Evolutionary conservation across 2,113 vertebrate species (phyloP), one percentile per base, ranked within the genome.

Genomic region (Poeciliopsis turrubarensis): DNA sequence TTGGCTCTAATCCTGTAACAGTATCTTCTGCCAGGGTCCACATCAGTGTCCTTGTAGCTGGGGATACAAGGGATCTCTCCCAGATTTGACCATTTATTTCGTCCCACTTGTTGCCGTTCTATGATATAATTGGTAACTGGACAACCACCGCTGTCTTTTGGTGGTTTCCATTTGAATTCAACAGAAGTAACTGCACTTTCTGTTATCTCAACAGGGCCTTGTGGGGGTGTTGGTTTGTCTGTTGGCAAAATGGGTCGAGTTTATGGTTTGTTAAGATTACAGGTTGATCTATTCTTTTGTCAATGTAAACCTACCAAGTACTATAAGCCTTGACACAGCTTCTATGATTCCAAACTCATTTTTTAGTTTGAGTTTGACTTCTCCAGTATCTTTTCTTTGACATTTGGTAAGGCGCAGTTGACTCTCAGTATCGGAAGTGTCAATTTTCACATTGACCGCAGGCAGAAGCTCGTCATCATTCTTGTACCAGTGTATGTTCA

Each of bases 141-240:
- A 67, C 90, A 95, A 26, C 96, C 96, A 0, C 97, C 96, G 0
- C 92, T 90, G 0, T 98, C 95, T 77, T 91, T 94, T 0, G 97
- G 96, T 10, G 95, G 93, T 71, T 87, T 94, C 97, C 97, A 98
- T 88, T 87, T 86, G 60, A 98, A 95, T 9, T 93, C 93, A 73
- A 97, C 89, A 39, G 94, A 88, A 0, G 85, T 84, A 11, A 91
- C 74, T 0, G 94, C 94, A 82, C 89, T 91, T 70, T 96, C 94
- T 3, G 95, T 75, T 15, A 96, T 81, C 65, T 95, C 94, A 81
- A 95, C 83, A 62, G 96, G 96, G 29, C 96, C 95, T 69, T 93
- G 93, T 13, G 97, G 96, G 29, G 94, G 83, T 47, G 94, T 94
- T 34, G 97, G 95, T 82, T 96, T 98, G 77, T 96, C 95, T 95